These are phyloP conservation scores for Crotalus horridus DNA, from an alignment of 2,113 vertebrate genomes.

Conservation along the genomic window DNA sequence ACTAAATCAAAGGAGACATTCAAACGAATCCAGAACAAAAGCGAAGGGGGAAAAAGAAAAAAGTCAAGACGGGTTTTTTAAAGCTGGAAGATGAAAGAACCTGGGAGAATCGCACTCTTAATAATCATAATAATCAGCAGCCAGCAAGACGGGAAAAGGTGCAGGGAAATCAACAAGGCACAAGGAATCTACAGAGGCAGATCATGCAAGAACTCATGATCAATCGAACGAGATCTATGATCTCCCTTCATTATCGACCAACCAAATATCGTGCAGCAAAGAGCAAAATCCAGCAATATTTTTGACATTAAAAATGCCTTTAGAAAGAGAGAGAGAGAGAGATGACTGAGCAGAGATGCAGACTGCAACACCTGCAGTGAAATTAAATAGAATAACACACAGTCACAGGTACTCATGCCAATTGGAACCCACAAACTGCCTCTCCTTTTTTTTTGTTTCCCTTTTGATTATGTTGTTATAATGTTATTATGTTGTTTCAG, in stretches of 20 bases:
- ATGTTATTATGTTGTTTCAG: neutral
- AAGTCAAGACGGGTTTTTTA: neutral
- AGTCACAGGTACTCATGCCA: neutral
- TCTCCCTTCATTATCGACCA: neutral
- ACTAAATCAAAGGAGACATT: neutral
- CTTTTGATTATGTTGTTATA: neutral
- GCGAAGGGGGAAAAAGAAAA: neutral
- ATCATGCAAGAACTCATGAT: neutral
- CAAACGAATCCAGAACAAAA: neutral
- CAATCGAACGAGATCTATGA: neutral
- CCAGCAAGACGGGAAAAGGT: neutral
- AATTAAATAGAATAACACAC: neutral
- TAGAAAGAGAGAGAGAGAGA: neutral
- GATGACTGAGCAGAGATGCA: neutral
- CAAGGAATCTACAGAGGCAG: neutral
- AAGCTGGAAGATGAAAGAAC: neutral
- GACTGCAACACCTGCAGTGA: neutral
- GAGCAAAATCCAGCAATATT: neutral
- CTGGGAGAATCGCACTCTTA: neutral
- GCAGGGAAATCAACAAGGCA: neutral
- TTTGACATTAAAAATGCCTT: neutral
- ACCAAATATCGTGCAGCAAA: neutral
- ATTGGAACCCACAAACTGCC: neutral
- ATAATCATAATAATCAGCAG: neutral
- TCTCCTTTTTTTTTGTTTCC: neutral